phyloP scores from a whole-genome alignment of 2,113 vertebrate species.

The Heteronetta atricapilla region DNA sequence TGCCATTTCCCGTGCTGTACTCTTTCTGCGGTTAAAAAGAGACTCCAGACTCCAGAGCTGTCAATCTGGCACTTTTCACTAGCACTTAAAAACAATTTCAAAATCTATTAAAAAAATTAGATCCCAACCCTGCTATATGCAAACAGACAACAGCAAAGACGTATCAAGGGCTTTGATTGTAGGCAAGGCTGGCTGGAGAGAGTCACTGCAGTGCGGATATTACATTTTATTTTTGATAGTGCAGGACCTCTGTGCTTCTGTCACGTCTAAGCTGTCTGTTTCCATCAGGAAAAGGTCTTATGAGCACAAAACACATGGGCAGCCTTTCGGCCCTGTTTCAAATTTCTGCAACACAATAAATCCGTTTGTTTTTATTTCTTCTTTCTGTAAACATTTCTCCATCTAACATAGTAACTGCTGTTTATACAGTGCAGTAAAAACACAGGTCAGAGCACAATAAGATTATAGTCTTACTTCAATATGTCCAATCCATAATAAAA shows the following conservation, averaged over 20 bases:
- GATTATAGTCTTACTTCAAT: conserved; percentile 83
- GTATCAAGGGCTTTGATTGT: not conserved
- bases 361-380: conserved; percentile 77
- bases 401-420: conserved; percentile 76
- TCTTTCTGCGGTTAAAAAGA: not conserved
- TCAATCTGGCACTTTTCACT: conserved; percentile 64
- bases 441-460: conserved; percentile 77
- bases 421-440: conserved; percentile 78
- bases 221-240: conserved; percentile 53
- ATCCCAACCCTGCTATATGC: not conserved
- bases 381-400: conserved; percentile 80
- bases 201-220: not conserved
- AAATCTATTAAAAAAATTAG: conserved; percentile 14
- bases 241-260: conserved; percentile 27
- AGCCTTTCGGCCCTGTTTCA: conserved; percentile 58
- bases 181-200: not conserved
- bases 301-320: conserved; percentile 72
- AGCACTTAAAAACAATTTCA: conserved; percentile 37
- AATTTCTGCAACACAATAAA: conserved; percentile 78
- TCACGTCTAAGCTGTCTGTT: conserved; percentile 72
- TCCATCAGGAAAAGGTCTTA: conserved; percentile 65
- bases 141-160: conserved; percentile 13
- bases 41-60: conserved; percentile 26
- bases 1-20: not conserved
- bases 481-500: conserved; percentile 78